Evolutionary conservation across 1,140 invertebrate genomes (phyloP).

Genomic region (Drosophila insularis): DNA sequence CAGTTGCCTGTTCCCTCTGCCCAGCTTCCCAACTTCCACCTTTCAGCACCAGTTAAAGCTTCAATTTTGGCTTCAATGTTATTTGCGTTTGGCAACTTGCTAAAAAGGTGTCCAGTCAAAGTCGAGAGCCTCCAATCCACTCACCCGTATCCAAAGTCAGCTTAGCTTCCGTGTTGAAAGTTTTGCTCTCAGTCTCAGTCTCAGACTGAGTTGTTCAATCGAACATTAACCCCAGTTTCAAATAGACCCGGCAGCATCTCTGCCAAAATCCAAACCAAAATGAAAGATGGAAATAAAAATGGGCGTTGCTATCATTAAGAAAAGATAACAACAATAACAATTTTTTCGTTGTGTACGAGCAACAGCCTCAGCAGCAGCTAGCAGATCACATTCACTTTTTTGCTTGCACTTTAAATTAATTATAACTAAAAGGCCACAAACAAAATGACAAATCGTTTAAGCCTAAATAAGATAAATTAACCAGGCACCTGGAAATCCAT

Average conservation of each 20-base stretch:
- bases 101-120: constrained; percentile 39
- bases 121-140: constrained; percentile 32
- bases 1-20: not conserved
- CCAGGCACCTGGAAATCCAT: constrained; percentile 53
- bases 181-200: constrained; percentile 10
- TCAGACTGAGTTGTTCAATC: constrained; percentile 58
- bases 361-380: too few relatives aligned
- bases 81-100: constrained; percentile 49
- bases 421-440: constrained; percentile 29
- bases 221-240: constrained; percentile 56
- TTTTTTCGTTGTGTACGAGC: not conserved
- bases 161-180: constrained; percentile 61
- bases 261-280: constrained; percentile 38
- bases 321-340: constrained; percentile 67
- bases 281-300: constrained; percentile 30
- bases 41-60: too few relatives aligned
- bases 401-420: constrained; percentile 65
- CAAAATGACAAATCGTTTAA: constrained; percentile 72
- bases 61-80: constrained; percentile 9
- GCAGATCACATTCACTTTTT: constrained; percentile 70
- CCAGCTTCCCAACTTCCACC: too few relatives aligned
- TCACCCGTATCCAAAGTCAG: not conserved
- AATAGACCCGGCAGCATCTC: not conserved
- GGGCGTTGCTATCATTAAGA: constrained; percentile 73
- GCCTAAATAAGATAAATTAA: constrained; percentile 74